phyloP scores from a whole-genome alignment of 2,797 vertebrate genomes.

The Eidolon dupreanum region DNA sequence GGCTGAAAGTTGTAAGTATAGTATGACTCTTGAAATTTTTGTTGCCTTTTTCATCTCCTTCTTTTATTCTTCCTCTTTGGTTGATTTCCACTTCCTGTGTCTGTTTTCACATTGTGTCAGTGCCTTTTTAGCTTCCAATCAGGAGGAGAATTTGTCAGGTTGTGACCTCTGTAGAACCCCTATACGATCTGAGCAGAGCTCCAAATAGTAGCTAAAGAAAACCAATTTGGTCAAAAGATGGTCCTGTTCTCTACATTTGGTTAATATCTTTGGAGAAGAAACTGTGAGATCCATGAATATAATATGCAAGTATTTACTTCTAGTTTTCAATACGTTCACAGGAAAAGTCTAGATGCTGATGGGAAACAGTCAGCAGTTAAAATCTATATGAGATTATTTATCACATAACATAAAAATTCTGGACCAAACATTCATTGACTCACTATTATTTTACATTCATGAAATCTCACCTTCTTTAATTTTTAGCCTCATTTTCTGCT shows the following conservation, averaged over 20 bases:
- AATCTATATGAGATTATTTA: neutral
- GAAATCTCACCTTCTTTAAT: neutral
- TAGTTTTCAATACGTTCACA: neutral
- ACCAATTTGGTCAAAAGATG: neutral
- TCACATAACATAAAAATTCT: neutral
- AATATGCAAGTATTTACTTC: neutral
- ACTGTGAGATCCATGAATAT: neutral
- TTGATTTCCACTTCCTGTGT: conserved; percentile 63
- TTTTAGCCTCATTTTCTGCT: conserved; percentile 14
- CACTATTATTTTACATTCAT: neutral
- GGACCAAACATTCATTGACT: neutral
- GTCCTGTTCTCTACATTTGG: neutral
- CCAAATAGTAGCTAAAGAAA: neutral
- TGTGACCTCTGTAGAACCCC: conserved; percentile 17
- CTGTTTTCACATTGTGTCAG: conserved; percentile 42
- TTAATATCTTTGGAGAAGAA: neutral
- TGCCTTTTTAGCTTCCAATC: neutral
- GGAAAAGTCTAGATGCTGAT: neutral
- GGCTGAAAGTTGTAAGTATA: conserved; percentile 98
- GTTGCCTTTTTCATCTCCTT: conserved; percentile 53
- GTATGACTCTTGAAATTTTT: conserved; percentile 68
- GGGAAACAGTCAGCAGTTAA: neutral
- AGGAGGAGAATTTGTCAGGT: neutral
- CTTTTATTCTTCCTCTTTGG: conserved; percentile 72
- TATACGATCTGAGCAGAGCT: conserved; percentile 19